phyloP scores from a whole-genome alignment of 1,140 invertebrate species.

The Harlomillsia oculata region DNA sequence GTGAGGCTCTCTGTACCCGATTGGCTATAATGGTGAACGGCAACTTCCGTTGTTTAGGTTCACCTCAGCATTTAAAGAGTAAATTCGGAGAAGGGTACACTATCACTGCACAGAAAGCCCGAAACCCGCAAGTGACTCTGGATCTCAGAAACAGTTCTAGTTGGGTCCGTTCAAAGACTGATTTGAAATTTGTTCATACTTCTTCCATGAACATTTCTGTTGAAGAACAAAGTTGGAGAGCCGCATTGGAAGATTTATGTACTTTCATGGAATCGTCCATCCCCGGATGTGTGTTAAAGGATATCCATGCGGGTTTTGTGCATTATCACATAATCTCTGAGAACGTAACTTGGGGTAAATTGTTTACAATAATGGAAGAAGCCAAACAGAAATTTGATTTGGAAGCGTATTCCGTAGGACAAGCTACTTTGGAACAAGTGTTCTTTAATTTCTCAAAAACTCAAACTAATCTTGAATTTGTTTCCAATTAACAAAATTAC shows the following conservation, averaged over 20 bases:
- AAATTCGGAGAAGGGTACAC: constrained; percentile 56
- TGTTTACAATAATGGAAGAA: constrained; percentile 65
- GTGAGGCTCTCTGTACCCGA: constrained; percentile 46
- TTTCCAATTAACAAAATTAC: no score
- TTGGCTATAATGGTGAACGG: constrained; percentile 50
- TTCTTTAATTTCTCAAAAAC: constrained; percentile 32
- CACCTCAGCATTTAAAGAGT: constrained; percentile 46
- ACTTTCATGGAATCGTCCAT: constrained; percentile 31
- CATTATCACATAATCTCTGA: constrained; percentile 57
- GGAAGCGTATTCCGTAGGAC: constrained; percentile 73
- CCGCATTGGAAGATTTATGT: constrained; percentile 31
- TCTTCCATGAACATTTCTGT: neutral
- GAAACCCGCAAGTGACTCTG: constrained; percentile 14
- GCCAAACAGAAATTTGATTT: constrained; percentile 48
- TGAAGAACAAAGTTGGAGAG: constrained; percentile 19
- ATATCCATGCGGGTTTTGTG: constrained; percentile 47
- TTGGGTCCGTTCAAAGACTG: constrained; percentile 9
- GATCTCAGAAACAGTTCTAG: constrained; percentile 28
- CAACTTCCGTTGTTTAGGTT: constrained; percentile 45
- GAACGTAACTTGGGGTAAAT: constrained; percentile 56
- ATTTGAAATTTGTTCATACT: neutral
- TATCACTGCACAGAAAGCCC: constrained; percentile 33
- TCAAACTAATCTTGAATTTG: constrained; percentile 29
- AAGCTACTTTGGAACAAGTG: constrained; percentile 74
- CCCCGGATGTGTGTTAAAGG: constrained; percentile 32